Base-by-base conservation (phyloP, 1,140 invertebrate genomes). In the Hyles euphorbiae region DNA sequence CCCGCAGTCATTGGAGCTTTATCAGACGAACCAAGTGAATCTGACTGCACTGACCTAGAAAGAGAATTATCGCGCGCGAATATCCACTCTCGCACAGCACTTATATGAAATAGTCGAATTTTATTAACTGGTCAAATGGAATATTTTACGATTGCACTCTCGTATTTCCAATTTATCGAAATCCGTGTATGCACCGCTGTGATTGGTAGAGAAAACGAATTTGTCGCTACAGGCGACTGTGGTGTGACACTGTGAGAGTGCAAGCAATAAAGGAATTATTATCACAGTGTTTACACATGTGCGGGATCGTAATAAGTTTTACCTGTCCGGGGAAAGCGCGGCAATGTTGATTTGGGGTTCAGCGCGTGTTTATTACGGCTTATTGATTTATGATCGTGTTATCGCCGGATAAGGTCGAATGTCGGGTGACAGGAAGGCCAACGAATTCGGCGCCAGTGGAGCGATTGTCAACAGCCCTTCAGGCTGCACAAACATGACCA, bases 401-500 rank as follows among this genome's bases (percentile, higher is more conserved):
- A 64, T 63, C 48, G 34, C 7, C n/a, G 51, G 43, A 52, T 70
- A 73, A 58, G 53, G 66, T 65, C 60, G 54, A 70, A 63, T 61
- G 65, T 76, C 45, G 49, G 40, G 53, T 55, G 59, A 60, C 52
- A 6, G 50, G 32, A 53, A 53, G 36, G 22, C 45, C 36, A 34
- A 12, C 49, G 58, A 58, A 62, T 68, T 64, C 47, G 63, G 66
- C 59, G 67, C 65, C 58, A 59, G 44, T 40, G 36, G 9, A 56
- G 34, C 54, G 32, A 47, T 12, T 48, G 33, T 80, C 72, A 78
- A 74, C 74, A 78, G 66, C 52, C 68, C 68, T 66, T 34, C 59
- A 66, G 61, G 61, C 62, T 72, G 68, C 57, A 53, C 74, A 77
- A 83, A 83, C 77, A 83, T 58, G 61, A 68, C 72, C 72, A 78